A percentile compares a stretch with the other conserved stretches of the same genome.
Conservation (phyloP, 2,888 invertebrate species). For the Neocrepidodera transversa region DNA sequence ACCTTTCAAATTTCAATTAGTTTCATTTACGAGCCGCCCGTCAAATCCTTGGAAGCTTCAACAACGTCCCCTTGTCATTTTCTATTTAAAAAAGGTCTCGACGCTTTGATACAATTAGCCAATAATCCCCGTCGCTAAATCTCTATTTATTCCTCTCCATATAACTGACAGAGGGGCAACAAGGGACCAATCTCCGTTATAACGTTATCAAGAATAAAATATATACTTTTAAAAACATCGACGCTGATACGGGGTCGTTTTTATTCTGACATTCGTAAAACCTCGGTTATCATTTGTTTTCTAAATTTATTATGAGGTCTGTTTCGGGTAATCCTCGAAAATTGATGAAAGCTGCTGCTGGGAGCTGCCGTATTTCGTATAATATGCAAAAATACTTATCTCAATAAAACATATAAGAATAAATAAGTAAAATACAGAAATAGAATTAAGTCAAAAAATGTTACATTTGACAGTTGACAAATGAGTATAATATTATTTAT, state of each 20-base stretch:
- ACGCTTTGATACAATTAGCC: conserved; percentile 54
- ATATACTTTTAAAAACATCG: conserved; percentile 45
- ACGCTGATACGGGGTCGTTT: conserved; percentile 22
- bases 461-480: too few relatives aligned
- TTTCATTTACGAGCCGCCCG: conserved; percentile 16
- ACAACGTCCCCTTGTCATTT: conserved; percentile 33
- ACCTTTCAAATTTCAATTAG: conserved; percentile 13
- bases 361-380: too few relatives aligned
- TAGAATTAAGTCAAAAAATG: too few relatives aligned
- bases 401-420: too few relatives aligned
- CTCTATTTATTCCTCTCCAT: conserved; percentile 56
- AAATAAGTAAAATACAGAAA: too few relatives aligned
- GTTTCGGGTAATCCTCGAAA: conserved; percentile 5
- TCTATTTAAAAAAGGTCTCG: conserved; percentile 51
- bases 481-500: too few relatives aligned
- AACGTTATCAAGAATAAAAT: conserved; percentile 56
- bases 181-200: conserved; percentile 55
- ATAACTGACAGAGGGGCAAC: conserved; percentile 55
- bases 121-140: conserved; percentile 55
- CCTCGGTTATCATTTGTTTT: conserved; percentile 13
- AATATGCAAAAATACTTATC: too few relatives aligned
- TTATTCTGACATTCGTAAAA: conserved; percentile 21
- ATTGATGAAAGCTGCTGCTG: conserved; percentile 11
- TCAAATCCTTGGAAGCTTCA: conserved; percentile 26
- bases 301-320: conserved; percentile 13